Evolutionary conservation across 2,888 invertebrate genomes (phyloP), one percentile per base, ranked within the genome.

Genomic region (Acanthoscelides obtectus): DNA sequence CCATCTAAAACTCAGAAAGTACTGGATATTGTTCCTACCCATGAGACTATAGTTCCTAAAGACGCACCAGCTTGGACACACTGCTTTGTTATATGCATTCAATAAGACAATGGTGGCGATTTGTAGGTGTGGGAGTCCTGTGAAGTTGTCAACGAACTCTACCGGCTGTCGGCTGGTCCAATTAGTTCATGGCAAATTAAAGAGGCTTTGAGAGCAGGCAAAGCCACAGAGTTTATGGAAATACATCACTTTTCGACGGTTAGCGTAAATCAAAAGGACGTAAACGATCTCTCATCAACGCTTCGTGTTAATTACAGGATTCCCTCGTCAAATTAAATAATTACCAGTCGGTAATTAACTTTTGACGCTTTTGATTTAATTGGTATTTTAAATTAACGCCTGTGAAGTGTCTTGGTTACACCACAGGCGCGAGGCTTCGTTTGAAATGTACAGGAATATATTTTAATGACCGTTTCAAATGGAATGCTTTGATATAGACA

Each of bases 311-410:
- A 76, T 76, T 76, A 76, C 72, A 71, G 75, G 72, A 74, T 75
- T 72, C 75, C 72, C 72, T 72, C 73, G 71, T 71, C 70, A 74
- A 76, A 76, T 76, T 75, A 72, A 71, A 75, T 76, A 76, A 76
- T 76, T 76, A 73, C 74, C 70, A 75, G 73, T 72, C 73, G 75
- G 74, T 73, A 76, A 76, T 76, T 76, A 75, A 76, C 73, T 73
- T 69, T 74, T 71, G 67, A 69, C 70, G 67, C 68, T 71, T 72
- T 69, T 71, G 71, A 73, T 75, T 75, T 72, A 72, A 73, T 75
- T 72, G 69, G 68, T 71, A 70, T 75, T 69, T 22, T 66, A 68
- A 73, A 74, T 71, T 2, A 66, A 20, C 66, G 66, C 66, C 20
- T 17, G 22, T 20, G 66, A 66, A 45, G 45, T 45, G 45, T 45